Evolutionary conservation across 1,140 invertebrate species (phyloP).

Genomic region (Caerostris darwini): DNA sequence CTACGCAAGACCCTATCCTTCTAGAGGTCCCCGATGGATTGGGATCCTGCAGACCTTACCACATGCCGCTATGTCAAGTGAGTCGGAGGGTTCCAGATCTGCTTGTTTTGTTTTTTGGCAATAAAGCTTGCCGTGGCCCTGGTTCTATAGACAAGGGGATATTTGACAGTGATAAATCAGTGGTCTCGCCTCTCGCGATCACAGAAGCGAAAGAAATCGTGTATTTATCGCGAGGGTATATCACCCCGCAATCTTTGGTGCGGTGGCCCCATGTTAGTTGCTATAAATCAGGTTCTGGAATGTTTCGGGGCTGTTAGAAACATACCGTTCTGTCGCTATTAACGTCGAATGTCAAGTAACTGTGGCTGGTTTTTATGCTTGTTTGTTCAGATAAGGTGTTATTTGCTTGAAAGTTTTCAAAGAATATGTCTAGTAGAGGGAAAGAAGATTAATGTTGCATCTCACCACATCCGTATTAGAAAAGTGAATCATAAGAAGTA

Average conservation of each 20-base stretch:
- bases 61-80: constrained; percentile 30
- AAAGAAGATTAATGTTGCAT: too few species aligned
- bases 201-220: constrained; percentile 25
- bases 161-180: constrained; percentile 34
- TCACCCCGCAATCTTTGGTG: not conserved
- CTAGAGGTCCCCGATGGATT: not conserved
- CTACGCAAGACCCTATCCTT: not conserved
- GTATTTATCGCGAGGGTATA: not conserved
- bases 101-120: constrained; percentile 40
- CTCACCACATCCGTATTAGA: too few species aligned
- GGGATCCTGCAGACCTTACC: not conserved
- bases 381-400: not conserved
- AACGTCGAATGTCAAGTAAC: not conserved
- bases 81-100: not conserved
- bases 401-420: not conserved
- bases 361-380: not conserved
- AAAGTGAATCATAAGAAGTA: too few species aligned
- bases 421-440: too few species aligned
- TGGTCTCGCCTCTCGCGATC: not conserved
- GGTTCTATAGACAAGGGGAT: not conserved
- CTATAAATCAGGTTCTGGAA: constrained; percentile 5
- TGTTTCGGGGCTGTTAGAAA: not conserved
- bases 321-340: not conserved
- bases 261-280: not conserved
- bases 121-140: not conserved